Evolutionary conservation across 2,113 vertebrate species (phyloP), one percentile per base, ranked within the genome.

Genomic region (Gorsachius goisagi): DNA sequence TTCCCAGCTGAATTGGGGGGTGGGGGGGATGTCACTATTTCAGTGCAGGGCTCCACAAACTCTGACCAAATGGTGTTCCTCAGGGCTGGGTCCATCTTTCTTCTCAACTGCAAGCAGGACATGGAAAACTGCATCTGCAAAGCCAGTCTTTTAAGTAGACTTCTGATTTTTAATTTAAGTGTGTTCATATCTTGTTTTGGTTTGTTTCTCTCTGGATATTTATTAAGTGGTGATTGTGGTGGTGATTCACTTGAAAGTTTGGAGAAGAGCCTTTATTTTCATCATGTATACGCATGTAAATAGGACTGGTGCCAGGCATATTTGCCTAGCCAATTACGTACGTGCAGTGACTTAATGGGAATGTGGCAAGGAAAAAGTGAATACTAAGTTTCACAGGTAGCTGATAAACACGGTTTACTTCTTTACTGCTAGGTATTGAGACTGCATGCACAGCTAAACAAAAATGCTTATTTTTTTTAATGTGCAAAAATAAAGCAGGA

Each of bases 261-360:
- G 83, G 45, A 93, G 80, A 94, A 90, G 80, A 87, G 76, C 76
- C 73, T 72, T 47, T 82, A 47, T 79, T 89, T 96, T 92, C 26
- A 23, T 68, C 39, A 9, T 58, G 35, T 78, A 28, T 92, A 60
- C 45, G 66, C 35, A 63, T 68, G 26, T 66, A 72, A 90, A 88
- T 76, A 90, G 62, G 23, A 21, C 52, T 49, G 41, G 58, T 75
- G 56, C 52, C 68, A 90, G 69, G 71, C 15, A 5, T 72, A 41
- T 89, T 89, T 92, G 53, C 62, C 56, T 53, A 64, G 30, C 1
- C 4, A 60, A 9, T 87, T 84, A 74, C 9, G 23, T 33, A 52
- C 80, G 30, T 71, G 79, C 75, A 75, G 49, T 63, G 47, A 78
- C 72, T 92, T 68, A 86, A 67, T 49, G 47, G 64, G 18, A 78